Evolutionary conservation across 2,888 invertebrate species (phyloP).

Genomic region (Euproctis similis): DNA sequence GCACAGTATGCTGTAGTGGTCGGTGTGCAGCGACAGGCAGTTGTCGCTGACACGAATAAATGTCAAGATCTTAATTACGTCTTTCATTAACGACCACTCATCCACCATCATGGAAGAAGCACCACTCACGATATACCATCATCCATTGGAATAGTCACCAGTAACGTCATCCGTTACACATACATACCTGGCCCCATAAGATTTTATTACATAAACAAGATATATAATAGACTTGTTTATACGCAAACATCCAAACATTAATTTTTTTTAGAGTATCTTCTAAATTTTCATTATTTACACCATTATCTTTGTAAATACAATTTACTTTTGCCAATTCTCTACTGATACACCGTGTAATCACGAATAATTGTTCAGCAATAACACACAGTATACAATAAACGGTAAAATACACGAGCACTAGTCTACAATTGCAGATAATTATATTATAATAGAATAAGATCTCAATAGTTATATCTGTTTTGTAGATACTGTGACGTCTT

Average conservation of each 20-base stretch:
- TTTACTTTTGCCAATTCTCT: slow-evolving; percentile 4
- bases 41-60: too few species aligned
- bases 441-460: slow-evolving; percentile 5
- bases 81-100: too few species aligned
- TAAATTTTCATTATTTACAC: background rate
- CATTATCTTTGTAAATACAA: background rate
- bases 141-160: too few species aligned
- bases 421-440: slow-evolving; percentile 20
- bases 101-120: too few species aligned
- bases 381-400: slow-evolving; percentile 20
- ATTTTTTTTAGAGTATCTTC: slow-evolving; percentile 8
- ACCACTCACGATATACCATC: too few species aligned
- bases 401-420: slow-evolving; percentile 22
- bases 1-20: too few species aligned
- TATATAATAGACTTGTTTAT: background rate
- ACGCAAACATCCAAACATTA: slow-evolving; percentile 23
- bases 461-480: background rate
- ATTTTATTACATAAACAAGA: slow-evolving; percentile 19
- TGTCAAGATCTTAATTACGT: too few species aligned
- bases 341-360: slow-evolving; percentile 20
- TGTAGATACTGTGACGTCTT: background rate
- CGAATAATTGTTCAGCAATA: slow-evolving; percentile 27
- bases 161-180: too few species aligned
- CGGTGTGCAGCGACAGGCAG: too few species aligned
- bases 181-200: slow-evolving; percentile 28